A percentile compares a stretch with the other conserved stretches of the same genome.
These are phyloP conservation scores for Graphium colonna DNA, from an alignment of 2,888 invertebrate species.

Conservation along the genomic window DNA sequence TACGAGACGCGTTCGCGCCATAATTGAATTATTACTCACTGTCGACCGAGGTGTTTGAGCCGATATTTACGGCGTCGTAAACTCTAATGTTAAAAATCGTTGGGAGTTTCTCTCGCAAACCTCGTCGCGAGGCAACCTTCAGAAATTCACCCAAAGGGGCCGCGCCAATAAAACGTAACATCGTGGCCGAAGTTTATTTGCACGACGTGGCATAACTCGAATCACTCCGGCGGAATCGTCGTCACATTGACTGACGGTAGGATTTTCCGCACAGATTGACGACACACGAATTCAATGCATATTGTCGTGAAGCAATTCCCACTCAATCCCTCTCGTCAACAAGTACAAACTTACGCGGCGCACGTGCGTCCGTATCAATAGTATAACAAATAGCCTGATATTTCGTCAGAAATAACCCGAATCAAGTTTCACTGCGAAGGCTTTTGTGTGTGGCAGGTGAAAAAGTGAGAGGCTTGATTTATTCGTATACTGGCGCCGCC, in stretches of 20 bases:
- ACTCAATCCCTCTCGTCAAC: constrained; percentile 75
- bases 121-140: neutral
- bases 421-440: constrained; percentile 77
- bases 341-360: constrained; percentile 74
- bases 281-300: constrained; percentile 72
- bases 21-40: constrained; percentile 68
- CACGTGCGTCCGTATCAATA: constrained; percentile 77
- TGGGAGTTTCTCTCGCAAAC: constrained; percentile 24
- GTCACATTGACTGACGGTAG: neutral
- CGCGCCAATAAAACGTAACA: neutral
- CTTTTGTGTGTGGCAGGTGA: constrained; percentile 80
- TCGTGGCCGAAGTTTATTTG: neutral
- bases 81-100: constrained; percentile 32
- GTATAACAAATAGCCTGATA: constrained; percentile 80
- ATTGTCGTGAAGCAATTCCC: constrained; percentile 74
- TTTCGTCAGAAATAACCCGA: constrained; percentile 80
- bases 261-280: constrained; percentile 37
- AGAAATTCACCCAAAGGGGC: neutral
- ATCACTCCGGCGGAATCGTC: constrained; percentile 1
- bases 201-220: neutral
- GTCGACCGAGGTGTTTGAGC: constrained; percentile 40
- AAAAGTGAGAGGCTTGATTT: constrained; percentile 78
- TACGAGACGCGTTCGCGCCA: constrained; percentile 59
- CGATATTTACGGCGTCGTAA: constrained; percentile 50
- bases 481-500: constrained; percentile 72